Evolutionary conservation across 2,113 vertebrate species (phyloP).

Genomic region (Bagarius yarrelli): DNA sequence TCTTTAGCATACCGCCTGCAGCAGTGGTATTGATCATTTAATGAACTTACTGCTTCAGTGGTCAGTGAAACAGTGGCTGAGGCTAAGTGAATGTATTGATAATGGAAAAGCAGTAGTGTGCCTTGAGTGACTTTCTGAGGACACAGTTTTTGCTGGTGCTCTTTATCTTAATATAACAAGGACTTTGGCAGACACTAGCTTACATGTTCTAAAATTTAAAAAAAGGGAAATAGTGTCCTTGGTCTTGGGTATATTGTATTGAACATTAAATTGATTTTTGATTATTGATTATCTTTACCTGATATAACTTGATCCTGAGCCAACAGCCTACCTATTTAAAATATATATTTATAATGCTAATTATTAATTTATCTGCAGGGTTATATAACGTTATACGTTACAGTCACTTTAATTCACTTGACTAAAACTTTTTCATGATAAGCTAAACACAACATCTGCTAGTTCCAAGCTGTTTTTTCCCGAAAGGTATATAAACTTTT

Average conservation of each 20-base stretch:
- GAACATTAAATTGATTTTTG: not conserved
- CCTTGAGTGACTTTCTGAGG: slow-evolving; percentile 55
- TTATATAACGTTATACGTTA: not conserved
- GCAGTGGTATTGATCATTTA: slow-evolving; percentile 60
- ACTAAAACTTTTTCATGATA: not conserved
- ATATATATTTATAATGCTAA: not conserved
- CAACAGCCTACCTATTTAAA: not conserved
- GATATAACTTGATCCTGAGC: not conserved
- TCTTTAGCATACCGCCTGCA: slow-evolving; percentile 25
- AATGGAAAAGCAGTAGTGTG: slow-evolving; percentile 53
- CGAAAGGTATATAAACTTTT: too few relatives aligned
- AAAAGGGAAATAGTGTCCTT: not conserved
- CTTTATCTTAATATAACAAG: slow-evolving; percentile 9
- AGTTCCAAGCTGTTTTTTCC: too few relatives aligned
- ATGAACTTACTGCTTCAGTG: slow-evolving; percentile 61
- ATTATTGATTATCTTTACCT: not conserved
- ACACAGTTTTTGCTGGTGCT: slow-evolving; percentile 9
- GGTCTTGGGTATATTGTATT: not conserved
- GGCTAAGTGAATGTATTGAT: slow-evolving; percentile 56
- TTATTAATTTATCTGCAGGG: not conserved
- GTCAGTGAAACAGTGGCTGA: slow-evolving; percentile 51
- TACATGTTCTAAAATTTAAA: slow-evolving; percentile 23
- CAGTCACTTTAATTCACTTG: not conserved
- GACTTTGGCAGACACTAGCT: not conserved
- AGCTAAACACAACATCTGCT: not conserved